phyloP scores from a whole-genome alignment of 1,140 invertebrate genomes.

The Drosophila orena region DNA sequence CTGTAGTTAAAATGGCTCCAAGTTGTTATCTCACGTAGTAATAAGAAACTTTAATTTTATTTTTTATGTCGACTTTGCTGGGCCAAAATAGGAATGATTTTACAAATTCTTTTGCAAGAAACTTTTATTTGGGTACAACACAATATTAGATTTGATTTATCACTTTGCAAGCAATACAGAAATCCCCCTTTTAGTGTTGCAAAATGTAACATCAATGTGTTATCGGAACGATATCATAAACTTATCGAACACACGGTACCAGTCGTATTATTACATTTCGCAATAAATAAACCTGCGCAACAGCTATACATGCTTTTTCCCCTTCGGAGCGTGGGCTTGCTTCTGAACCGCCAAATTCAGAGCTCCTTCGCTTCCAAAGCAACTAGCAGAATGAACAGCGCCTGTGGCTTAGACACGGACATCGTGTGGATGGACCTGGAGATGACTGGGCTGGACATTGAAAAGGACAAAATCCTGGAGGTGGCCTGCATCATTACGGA shows the following conservation, averaged over 20 bases:
- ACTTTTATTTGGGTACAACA: too few relatives aligned
- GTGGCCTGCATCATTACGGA: conserved; percentile 95
- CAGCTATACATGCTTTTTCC: conserved; percentile 9
- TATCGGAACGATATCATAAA: not conserved
- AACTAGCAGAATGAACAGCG: conserved; percentile 33
- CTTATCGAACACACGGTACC: conserved; percentile 21
- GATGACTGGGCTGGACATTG: conserved; percentile 92
- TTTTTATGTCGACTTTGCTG: too few relatives aligned
- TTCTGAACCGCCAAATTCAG: conserved; percentile 3
- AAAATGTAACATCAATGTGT: not conserved
- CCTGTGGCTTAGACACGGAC: conserved; percentile 19
- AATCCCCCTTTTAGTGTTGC: not conserved
- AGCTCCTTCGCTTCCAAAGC: not conserved
- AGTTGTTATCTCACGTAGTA: not conserved
- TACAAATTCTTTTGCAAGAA: too few relatives aligned
- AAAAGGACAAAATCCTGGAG: conserved; percentile 93
- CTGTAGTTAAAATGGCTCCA: not conserved
- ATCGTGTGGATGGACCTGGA: conserved; percentile 88
- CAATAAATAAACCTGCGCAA: not conserved
- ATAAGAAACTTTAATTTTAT: too few relatives aligned
- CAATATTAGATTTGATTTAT: too few relatives aligned
- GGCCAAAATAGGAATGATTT: too few relatives aligned
- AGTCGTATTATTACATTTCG: too few relatives aligned
- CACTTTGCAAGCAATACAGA: not conserved
- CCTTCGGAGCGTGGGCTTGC: conserved; percentile 8